Percentiles rank a stretch among this genome's conserved stretches.
phyloP scores from a whole-genome alignment of 2,888 invertebrate genomes.

The Omphaloscelis lunosa region DNA sequence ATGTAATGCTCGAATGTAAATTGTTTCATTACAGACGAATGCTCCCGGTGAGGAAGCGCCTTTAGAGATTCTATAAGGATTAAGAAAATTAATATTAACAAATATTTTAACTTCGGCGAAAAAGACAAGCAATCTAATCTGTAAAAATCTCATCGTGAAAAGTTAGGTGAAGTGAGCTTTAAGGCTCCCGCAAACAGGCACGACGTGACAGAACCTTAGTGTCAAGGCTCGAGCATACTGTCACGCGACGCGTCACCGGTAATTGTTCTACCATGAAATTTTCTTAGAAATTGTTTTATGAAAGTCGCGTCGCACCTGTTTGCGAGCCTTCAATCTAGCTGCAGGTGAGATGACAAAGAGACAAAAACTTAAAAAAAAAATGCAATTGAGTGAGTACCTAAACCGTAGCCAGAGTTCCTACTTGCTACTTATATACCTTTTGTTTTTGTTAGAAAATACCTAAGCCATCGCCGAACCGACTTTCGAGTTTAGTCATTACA shows the following conservation, averaged over 20 bases:
- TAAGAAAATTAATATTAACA: not conserved
- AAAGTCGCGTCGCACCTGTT: no score
- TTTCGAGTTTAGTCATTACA: not conserved
- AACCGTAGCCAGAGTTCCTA: not conserved
- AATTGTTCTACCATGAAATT: no score
- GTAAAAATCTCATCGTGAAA: not conserved
- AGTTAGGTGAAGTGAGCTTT: not conserved
- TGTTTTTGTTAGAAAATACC: not conserved
- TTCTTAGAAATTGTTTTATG: no score
- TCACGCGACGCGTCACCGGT: no score
- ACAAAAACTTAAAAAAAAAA: no score
- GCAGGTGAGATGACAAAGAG: not conserved
- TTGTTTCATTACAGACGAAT: no score
- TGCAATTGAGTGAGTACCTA: not conserved
- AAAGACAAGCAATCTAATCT: not conserved
- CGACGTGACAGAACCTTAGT: no score
- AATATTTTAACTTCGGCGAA: constrained; percentile 1
- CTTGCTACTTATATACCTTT: not conserved
- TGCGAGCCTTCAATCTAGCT: not conserved
- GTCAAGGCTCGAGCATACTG: no score
- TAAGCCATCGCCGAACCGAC: not conserved
- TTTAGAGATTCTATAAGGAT: constrained; percentile 4
- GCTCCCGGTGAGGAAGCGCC: no score
- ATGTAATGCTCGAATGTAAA: no score
- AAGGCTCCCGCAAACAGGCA: not conserved